These are phyloP conservation scores for Ascaphus truei DNA, from an alignment of 2,113 vertebrate species.

Conservation along the genomic window DNA sequence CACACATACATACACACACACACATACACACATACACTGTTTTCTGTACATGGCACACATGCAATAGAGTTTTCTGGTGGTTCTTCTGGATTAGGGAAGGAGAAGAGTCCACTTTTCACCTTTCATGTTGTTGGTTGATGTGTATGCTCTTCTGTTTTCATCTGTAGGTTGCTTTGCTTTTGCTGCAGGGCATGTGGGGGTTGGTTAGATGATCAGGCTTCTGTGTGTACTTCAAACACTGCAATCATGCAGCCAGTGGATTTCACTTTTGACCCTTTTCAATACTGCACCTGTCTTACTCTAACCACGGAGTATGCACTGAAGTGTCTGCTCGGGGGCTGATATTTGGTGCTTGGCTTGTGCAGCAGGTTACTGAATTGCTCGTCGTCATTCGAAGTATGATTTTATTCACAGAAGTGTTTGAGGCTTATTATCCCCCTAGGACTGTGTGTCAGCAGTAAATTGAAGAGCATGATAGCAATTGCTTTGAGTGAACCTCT, in stretches of 20 bases:
- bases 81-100: not conserved
- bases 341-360: not conserved
- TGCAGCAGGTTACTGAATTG: not conserved
- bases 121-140: not conserved
- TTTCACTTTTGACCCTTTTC: constrained; percentile 11
- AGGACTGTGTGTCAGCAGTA: no score
- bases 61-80: no score
- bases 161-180: no score
- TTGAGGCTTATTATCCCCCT: no score
- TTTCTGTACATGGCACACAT: no score
- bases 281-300: not conserved
- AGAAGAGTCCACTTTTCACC: not conserved
- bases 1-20: no score
- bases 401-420: no score
- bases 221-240: not conserved
- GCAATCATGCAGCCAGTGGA: not conserved
- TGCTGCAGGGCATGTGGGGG: not conserved
- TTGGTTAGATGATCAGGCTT: not conserved
- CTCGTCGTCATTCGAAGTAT: no score
- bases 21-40: no score
- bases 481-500: no score
- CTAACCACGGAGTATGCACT: not conserved
- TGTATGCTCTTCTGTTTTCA: not conserved
- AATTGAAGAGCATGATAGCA: no score
- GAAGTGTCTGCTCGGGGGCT: not conserved